Conservation (phyloP, 2,888 invertebrate genomes). For the Strigamia transsilvanica region DNA sequence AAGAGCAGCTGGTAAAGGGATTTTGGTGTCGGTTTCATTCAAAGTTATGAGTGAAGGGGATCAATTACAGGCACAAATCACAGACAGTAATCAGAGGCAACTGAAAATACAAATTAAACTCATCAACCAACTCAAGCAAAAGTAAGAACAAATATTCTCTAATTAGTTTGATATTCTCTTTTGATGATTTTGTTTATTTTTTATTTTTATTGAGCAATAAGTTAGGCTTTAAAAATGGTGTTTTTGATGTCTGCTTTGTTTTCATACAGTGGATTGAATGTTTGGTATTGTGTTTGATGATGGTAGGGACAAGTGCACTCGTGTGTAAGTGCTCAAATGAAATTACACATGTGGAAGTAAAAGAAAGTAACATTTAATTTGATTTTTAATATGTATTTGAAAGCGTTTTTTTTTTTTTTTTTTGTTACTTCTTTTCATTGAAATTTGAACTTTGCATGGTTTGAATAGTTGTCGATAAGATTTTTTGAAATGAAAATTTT, state of each 20-base stretch:
- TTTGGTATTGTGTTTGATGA: not conserved
- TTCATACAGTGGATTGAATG: too few relatives aligned
- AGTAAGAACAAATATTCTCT: not conserved
- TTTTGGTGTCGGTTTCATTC: not conserved
- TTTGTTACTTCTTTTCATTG: not conserved
- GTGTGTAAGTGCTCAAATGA: not conserved
- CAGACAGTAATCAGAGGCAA: not conserved
- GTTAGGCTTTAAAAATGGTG: too few relatives aligned
- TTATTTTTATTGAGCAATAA: too few relatives aligned
- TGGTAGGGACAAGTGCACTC: not conserved
- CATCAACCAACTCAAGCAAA: constrained; percentile 36
- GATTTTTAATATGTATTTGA: not conserved
- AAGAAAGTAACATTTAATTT: not conserved
- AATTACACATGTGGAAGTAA: not conserved
- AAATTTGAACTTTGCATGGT: not conserved
- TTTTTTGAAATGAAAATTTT: too few relatives aligned
- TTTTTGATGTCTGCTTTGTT: too few relatives aligned
- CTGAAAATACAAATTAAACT: constrained; percentile 16
- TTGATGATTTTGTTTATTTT: too few relatives aligned
- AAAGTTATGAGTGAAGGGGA: not conserved
- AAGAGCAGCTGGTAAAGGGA: not conserved
- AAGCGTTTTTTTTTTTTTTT: not conserved
- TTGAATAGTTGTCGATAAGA: too few relatives aligned
- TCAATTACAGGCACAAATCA: constrained; percentile 27
- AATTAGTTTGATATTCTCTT: not conserved